Conservation (phyloP, 2,113 vertebrate species). For the Cairina moschata region DNA sequence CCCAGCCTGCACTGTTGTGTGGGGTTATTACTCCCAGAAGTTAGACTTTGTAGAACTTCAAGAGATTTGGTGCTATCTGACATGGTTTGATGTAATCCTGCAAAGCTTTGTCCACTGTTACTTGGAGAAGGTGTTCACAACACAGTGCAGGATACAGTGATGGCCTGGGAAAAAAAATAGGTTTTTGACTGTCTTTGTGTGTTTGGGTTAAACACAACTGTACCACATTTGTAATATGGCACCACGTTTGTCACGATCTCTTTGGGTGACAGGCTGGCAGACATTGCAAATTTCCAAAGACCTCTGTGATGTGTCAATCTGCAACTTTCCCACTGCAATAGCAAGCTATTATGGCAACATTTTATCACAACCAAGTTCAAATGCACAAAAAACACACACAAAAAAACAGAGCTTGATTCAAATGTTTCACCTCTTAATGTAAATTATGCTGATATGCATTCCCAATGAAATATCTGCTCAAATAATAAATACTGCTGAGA, state of each 20-base stretch:
- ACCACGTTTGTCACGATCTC: background rate
- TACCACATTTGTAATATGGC: background rate
- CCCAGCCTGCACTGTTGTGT: background rate
- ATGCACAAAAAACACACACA: background rate
- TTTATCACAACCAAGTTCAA: background rate
- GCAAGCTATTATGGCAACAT: background rate
- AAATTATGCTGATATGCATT: background rate
- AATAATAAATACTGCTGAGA: background rate
- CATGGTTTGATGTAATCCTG: background rate
- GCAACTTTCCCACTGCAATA: background rate
- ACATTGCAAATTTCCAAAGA: background rate
- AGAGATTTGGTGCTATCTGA: background rate
- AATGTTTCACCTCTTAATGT: background rate
- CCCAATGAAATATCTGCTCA: background rate
- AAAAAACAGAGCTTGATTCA: background rate
- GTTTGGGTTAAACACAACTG: background rate
- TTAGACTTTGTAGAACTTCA: background rate
- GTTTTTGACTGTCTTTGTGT: background rate
- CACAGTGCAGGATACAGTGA: background rate
- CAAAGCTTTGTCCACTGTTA: background rate
- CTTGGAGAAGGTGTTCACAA: background rate
- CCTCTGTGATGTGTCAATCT: background rate
- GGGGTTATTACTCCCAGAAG: background rate
- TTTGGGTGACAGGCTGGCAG: background rate
- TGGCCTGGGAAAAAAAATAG: background rate